Conservation (phyloP, 2,113 vertebrate species). For the Myotis davidii region DNA sequence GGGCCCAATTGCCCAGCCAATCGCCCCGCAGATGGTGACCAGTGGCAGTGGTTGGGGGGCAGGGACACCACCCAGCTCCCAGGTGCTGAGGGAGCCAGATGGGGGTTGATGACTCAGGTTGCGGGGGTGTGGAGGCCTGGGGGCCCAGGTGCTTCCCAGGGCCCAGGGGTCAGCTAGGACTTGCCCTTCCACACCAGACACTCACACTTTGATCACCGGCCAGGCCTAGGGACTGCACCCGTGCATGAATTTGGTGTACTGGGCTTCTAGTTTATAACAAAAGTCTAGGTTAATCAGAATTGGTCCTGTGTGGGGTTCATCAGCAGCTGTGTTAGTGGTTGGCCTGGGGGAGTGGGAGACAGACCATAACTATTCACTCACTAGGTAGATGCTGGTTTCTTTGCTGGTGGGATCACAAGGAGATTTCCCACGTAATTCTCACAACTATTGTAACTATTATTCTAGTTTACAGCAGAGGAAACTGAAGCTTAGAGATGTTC, state of each 20-base stretch:
- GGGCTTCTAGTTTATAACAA: not conserved
- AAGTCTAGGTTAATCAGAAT: not conserved
- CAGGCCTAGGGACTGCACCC: no score
- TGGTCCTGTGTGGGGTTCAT: not conserved
- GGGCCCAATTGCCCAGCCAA: no score
- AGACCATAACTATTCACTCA: not conserved
- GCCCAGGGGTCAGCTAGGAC: no score
- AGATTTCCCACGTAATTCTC: constrained; percentile 5
- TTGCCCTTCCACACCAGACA: no score
- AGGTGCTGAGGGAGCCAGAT: no score
- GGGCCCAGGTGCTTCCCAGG: no score
- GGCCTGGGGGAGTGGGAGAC: not conserved
- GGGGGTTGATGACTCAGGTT: no score
- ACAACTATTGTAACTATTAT: not conserved
- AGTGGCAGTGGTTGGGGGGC: no score
- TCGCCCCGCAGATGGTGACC: no score
- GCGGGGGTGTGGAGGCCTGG: rapidly evolving
- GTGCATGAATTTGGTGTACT: no score
- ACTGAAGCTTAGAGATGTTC: not conserved
- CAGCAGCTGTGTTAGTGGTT: not conserved
- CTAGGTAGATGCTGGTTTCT: not conserved
- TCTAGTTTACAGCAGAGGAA: constrained; percentile 13
- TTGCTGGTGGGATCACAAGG: not conserved
- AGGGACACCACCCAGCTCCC: no score
- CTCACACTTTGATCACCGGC: no score